Conservation (phyloP, 2,113 vertebrate species). For the Peromyscus maniculatus region DNA sequence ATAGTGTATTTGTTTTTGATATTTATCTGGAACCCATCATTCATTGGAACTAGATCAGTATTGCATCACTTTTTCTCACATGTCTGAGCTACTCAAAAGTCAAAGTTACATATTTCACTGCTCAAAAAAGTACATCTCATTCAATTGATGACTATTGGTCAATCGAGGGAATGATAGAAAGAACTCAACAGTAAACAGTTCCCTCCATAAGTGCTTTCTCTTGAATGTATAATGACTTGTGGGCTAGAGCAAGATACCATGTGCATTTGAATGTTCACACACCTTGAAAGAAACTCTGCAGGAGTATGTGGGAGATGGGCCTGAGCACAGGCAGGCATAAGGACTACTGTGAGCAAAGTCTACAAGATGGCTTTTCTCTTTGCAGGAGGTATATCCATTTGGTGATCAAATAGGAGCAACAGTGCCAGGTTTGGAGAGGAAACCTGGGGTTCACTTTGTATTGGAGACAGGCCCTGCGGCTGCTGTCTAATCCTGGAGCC, state of each 20-base stretch:
- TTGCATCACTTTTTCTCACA: not conserved
- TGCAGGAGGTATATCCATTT: slow-evolving; percentile 53
- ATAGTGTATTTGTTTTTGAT: not conserved
- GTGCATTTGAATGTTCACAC: not conserved
- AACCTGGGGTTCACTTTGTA: slow-evolving; percentile 75
- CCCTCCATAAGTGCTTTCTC: not conserved
- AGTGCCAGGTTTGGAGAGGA: slow-evolving; percentile 55
- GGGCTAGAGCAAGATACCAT: accelerated
- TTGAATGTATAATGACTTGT: accelerated
- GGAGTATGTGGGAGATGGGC: not conserved
- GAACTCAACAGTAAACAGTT: not conserved
- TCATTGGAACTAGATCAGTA: not conserved
- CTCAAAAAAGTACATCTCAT: accelerated
- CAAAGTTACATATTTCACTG: not conserved
- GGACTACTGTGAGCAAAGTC: slow-evolving; percentile 60
- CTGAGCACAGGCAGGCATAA: not conserved
- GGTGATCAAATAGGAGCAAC: slow-evolving; percentile 73
- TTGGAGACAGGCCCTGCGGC: slow-evolving; percentile 77
- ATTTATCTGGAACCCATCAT: not conserved
- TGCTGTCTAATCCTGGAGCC: slow-evolving; percentile 60
- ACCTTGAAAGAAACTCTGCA: not conserved
- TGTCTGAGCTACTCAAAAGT: not conserved
- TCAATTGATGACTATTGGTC: not conserved
- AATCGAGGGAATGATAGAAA: not conserved
- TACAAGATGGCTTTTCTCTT: slow-evolving; percentile 69